phyloP scores from a whole-genome alignment of 2,113 vertebrate genomes.

The Perca schrenkii region DNA sequence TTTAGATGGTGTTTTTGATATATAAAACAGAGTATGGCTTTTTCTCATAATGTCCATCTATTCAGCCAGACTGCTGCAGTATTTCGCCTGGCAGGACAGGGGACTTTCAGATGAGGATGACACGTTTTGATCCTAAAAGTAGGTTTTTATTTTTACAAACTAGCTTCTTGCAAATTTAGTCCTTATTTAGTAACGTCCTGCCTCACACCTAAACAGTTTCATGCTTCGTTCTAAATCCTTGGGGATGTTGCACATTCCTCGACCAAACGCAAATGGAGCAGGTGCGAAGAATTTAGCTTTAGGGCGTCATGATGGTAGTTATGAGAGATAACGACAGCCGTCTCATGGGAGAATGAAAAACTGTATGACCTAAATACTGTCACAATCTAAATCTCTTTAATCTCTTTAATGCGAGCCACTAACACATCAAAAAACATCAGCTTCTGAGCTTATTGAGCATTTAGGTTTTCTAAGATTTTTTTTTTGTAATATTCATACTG shows the following conservation, averaged over 20 bases:
- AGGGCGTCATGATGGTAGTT: conserved; percentile 43
- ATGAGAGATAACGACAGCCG: conserved; percentile 15
- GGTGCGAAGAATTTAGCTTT: conserved; percentile 59
- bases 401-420: conserved; percentile 8
- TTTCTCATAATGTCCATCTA: not conserved
- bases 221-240: conserved; percentile 5
- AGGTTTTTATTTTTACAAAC: not conserved
- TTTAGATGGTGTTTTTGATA: not conserved
- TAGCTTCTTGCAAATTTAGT: not conserved
- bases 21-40: not conserved
- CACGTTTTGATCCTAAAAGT: conserved; percentile 30
- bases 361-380: conserved; percentile 53
- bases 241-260: not conserved
- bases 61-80: not conserved
- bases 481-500: not conserved
- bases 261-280: conserved; percentile 40
- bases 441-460: not conserved
- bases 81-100: not conserved
- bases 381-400: conserved; percentile 6
- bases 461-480: not conserved
- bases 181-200: not conserved
- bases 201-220: not conserved
- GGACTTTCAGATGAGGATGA: not conserved
- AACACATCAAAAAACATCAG: conserved; percentile 1
- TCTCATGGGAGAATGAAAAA: conserved; percentile 24